phyloP scores from a whole-genome alignment of 2,888 invertebrate species.

The Agonopterix heracliana region DNA sequence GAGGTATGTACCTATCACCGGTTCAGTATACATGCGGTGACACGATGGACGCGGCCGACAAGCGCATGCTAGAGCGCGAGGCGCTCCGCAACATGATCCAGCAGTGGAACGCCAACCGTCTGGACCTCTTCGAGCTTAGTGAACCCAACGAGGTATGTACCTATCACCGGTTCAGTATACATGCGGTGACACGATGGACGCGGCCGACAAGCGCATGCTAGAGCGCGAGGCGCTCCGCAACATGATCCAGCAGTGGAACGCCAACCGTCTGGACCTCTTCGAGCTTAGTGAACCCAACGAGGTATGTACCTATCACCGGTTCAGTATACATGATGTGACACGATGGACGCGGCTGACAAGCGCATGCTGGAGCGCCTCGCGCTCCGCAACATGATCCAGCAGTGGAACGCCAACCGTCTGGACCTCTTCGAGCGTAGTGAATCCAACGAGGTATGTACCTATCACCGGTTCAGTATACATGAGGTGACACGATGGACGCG shows the following conservation, averaged over 20 bases:
- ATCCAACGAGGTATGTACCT: conserved; percentile 90
- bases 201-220: conserved; percentile 75
- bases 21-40: conserved; percentile 50
- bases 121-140: conserved; percentile 98
- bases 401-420: conserved; percentile 99
- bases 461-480: neutral
- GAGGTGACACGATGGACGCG: no score
- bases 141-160: conserved; percentile 94
- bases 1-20: conserved; percentile 79
- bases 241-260: conserved; percentile 99
- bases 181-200: conserved; percentile 71
- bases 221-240: no score
- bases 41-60: conserved; percentile 54
- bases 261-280: conserved; percentile 98
- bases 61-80: conserved; percentile 90
- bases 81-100: conserved; percentile 96
- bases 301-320: conserved; percentile 69
- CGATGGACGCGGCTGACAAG: no score
- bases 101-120: conserved; percentile 99
- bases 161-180: neutral
- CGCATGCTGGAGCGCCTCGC: no score
- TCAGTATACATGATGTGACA: no score
- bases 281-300: conserved; percentile 98
- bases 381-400: conserved; percentile 96
- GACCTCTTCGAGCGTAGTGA: conserved; percentile 98